Conservation (phyloP, 35 echinoderm and acorn worm genomes). For the Apostichopus parvimensis region DNA sequence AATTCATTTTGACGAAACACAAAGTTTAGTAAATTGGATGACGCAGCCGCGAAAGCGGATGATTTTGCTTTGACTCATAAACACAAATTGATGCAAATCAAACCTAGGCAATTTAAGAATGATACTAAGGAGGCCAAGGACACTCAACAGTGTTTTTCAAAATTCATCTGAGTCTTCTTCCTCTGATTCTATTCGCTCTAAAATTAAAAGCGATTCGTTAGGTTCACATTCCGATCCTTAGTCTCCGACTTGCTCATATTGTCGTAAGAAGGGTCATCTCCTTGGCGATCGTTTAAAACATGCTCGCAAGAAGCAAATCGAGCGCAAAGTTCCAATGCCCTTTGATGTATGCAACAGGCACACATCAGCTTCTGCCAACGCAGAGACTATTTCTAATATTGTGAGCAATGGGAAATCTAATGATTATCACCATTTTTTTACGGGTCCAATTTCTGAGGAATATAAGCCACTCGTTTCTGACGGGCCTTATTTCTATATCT, state of each 20-base stretch:
- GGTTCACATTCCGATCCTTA: background rate
- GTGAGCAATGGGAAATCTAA: background rate
- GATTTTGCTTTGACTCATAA: conserved; percentile 9
- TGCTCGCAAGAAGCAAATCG: background rate
- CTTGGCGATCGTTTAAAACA: background rate
- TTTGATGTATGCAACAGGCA: background rate
- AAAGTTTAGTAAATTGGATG: background rate
- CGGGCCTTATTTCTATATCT: background rate
- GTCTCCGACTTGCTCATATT: background rate
- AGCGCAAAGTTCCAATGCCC: background rate
- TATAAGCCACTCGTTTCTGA: background rate
- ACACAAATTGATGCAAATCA: no score
- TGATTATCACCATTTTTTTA: background rate
- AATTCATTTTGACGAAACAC: background rate
- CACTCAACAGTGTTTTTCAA: background rate
- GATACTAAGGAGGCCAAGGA: background rate
- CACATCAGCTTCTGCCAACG: no score
- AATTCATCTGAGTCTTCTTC: background rate
- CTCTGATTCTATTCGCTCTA: no score
- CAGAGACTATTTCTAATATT: background rate
- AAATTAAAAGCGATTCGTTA: no score
- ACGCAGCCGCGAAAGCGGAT: background rate
- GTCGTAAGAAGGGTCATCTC: background rate
- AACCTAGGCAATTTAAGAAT: no score
- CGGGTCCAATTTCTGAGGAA: background rate